Evolutionary conservation across 2,113 vertebrate species (phyloP), one percentile per base, ranked within the genome.

Genomic region (Nothoprocta pentlandii): DNA sequence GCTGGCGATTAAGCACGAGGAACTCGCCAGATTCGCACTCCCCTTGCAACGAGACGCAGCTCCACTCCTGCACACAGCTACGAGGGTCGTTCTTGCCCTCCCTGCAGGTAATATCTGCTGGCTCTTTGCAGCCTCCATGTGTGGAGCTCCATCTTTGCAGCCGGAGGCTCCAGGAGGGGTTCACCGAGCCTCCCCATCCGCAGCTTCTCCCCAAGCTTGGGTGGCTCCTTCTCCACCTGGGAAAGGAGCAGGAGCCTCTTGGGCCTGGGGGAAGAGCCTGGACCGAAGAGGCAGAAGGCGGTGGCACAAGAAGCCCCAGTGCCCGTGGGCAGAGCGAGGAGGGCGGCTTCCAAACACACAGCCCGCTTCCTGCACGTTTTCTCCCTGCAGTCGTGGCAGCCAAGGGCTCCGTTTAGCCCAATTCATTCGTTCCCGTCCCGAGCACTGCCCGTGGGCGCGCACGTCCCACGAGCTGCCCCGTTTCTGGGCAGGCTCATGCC

Each of bases 371-470:
- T 78, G 85, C 23, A 75, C 84, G 91, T 92, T 87, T 94, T 85
- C 84, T 85, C 71, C 30, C 78, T 2, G 5, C 53, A 85, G 39
- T 80, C 56, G 41, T 47, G 85, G 90, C 82, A 92, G 87, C 30
- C 66, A 66, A 88, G 93, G 77, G 66, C 80, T 93, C 92, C 83
- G 88, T 86, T 90, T 93, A 88, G 59, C 42, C 47, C 81, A 93
- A 95, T 95, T 95, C 90, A 94, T 92, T 94, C 84, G 88, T 93
- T 96, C 95, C 93, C 93, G 53, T 86, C 90, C 11, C 80, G 77
- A 90, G 93, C 83, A 95, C 90, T 81, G 84, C 80, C 47, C 90
- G 93, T 92, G 81, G 5, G 0, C 73, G 51, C 94, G 73, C 85
- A 81, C 2, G 9, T 94, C 90, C 71, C 73, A 62, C 1, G 25